Percentiles rank a stretch among this genome's conserved stretches.
These are phyloP conservation scores for Colletes gigas DNA, from an alignment of 1,140 invertebrate species.

Conservation along the genomic window DNA sequence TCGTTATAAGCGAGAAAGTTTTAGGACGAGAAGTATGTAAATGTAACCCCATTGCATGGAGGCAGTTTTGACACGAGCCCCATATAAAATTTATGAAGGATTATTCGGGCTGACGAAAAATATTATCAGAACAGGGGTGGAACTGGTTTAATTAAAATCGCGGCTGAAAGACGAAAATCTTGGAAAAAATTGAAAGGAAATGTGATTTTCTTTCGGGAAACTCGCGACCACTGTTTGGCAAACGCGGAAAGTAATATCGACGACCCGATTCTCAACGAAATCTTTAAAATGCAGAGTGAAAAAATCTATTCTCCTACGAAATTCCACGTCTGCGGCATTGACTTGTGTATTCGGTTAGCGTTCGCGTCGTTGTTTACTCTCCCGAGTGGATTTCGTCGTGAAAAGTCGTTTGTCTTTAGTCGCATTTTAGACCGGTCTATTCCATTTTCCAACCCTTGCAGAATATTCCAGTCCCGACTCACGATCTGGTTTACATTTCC, in stretches of 20 bases:
- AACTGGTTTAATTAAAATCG: no score
- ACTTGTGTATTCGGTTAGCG: slow-evolving; percentile 36
- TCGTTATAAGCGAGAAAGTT: no score
- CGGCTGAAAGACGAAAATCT: no score
- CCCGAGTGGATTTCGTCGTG: slow-evolving; percentile 32
- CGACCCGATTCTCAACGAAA: no score
- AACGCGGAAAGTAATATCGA: not conserved
- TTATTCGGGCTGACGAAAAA: no score
- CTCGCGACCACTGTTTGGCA: no score
- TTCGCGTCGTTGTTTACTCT: slow-evolving; percentile 46
- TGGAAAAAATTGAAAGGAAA: no score
- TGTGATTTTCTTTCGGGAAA: not conserved
- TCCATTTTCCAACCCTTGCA: not conserved
- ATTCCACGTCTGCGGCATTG: not conserved
- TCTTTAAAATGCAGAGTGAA: not conserved
- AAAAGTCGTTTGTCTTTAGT: slow-evolving; percentile 26
- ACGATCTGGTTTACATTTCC: slow-evolving; percentile 29
- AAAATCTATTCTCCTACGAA: not conserved
- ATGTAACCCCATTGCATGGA: no score
- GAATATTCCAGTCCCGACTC: slow-evolving; percentile 21
- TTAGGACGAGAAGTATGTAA: no score
- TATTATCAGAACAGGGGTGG: no score
- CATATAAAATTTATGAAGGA: no score
- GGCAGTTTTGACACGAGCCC: no score
- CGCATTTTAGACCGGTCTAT: not conserved